Evolutionary conservation across 2,888 invertebrate species (phyloP).

Genomic region (Gibbula magus): DNA sequence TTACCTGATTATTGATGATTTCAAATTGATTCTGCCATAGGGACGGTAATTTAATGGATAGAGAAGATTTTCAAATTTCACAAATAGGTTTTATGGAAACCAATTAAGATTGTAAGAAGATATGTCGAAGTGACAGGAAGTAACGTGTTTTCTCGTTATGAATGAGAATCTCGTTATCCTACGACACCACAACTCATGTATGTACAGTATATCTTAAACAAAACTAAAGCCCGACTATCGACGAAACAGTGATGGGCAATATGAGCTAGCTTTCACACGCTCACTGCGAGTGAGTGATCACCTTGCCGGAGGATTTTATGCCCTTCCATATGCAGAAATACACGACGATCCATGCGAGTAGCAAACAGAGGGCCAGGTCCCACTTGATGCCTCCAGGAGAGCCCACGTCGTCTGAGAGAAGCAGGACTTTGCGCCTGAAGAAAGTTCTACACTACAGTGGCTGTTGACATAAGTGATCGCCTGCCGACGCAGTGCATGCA

Average conservation of each 20-base stretch:
- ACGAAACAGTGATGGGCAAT: conserved; percentile 2
- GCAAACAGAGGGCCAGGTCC: conserved; percentile 74
- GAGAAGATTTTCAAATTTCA: conserved; percentile 7
- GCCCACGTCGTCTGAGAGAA: conserved; percentile 71
- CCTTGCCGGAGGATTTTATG: conserved; percentile 75
- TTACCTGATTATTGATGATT: conserved; percentile 1
- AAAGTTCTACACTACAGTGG: conserved; percentile 40
- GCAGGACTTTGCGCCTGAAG: conserved; percentile 73
- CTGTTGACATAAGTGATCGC: neutral
- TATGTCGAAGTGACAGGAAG: neutral
- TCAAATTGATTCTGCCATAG: conserved; percentile 16
- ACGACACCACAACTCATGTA: conserved; percentile 18
- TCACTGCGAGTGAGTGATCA: conserved; percentile 46
- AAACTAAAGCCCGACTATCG: neutral
- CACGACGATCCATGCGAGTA: conserved; percentile 74
- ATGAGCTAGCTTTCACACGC: conserved; percentile 25
- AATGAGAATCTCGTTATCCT: neutral
- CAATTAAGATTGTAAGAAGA: too few species aligned
- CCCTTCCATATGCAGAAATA: conserved; percentile 76
- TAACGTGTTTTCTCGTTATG: neutral
- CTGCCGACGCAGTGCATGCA: neutral
- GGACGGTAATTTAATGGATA: neutral
- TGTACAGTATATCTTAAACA: neutral
- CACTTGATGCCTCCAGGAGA: conserved; percentile 72
- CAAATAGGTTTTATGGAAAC: neutral